A percentile compares a stretch with the other conserved stretches of the same genome.
Evolutionary conservation across 2,888 invertebrate genomes (phyloP).

Genomic region (Sycophila texana): DNA sequence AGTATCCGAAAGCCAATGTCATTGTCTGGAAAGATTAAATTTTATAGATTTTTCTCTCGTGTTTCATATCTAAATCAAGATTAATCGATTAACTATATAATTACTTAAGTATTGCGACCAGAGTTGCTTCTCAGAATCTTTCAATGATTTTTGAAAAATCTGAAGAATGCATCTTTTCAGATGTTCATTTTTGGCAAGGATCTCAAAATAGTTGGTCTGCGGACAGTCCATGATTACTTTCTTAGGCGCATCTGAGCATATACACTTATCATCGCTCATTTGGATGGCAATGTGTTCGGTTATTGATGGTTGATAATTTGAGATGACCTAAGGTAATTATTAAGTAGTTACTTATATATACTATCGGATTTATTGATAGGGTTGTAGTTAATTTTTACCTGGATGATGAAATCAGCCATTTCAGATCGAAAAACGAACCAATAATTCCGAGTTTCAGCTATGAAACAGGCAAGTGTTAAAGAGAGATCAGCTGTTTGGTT

Average conservation of each 20-base stretch:
- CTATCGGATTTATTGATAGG: neutral
- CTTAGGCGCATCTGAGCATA: conserved; percentile 54
- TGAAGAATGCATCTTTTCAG: conserved; percentile 65
- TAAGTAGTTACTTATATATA: neutral
- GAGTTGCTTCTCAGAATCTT: conserved; percentile 64
- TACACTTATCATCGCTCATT: conserved; percentile 56
- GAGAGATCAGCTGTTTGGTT: conserved; percentile 55
- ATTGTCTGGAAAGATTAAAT: conserved; percentile 62
- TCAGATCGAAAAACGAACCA: conserved; percentile 68
- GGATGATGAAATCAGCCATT: conserved; percentile 69
- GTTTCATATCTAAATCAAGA: neutral
- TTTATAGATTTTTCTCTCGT: neutral
- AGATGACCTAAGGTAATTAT: conserved; percentile 56
- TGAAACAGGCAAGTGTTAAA: conserved; percentile 65
- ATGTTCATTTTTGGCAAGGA: conserved; percentile 63
- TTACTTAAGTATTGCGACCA: conserved; percentile 69
- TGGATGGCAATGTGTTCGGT: conserved; percentile 59
- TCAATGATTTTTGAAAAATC: conserved; percentile 66
- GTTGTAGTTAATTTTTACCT: conserved; percentile 55
- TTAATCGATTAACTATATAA: neutral
- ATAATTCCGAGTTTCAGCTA: conserved; percentile 58
- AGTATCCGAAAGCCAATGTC: conserved; percentile 67
- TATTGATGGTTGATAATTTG: conserved; percentile 56
- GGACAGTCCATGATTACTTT: conserved; percentile 58
- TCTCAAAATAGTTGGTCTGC: conserved; percentile 56